Percentiles rank a stretch among this genome's conserved stretches.
Conservation (phyloP, 1,140 invertebrate genomes). For the Eupeodes corollae region DNA sequence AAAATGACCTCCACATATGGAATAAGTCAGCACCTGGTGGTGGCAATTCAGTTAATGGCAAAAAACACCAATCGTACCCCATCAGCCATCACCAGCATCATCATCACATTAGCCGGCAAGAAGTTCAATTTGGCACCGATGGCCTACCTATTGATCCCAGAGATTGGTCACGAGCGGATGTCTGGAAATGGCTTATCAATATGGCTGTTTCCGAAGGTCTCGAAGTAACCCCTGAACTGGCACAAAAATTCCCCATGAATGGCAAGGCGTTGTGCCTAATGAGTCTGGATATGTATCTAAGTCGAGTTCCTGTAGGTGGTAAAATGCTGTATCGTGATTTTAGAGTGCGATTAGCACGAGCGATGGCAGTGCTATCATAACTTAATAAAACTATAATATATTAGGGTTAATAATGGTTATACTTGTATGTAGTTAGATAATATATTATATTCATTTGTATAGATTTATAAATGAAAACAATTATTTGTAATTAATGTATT, state of each 20-base stretch:
- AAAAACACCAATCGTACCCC: too few relatives aligned
- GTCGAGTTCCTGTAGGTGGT: slow-evolving; percentile 54
- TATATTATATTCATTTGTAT: too few relatives aligned
- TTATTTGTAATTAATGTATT: too few relatives aligned
- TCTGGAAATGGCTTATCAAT: slow-evolving; percentile 49
- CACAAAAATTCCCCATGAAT: slow-evolving; percentile 59
- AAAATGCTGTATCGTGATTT: slow-evolving; percentile 49
- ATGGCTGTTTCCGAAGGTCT: slow-evolving; percentile 49
- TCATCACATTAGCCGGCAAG: slow-evolving; percentile 12
- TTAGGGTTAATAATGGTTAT: too few relatives aligned
- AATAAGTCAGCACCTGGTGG: slow-evolving; percentile 2
- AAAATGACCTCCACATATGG: slow-evolving; percentile 18
- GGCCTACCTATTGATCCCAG: slow-evolving; percentile 50
- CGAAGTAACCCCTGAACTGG: slow-evolving; percentile 39
- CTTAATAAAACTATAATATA: too few relatives aligned
- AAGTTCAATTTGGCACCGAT: slow-evolving; percentile 27
- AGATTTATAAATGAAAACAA: too few relatives aligned
- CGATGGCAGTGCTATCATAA: slow-evolving; percentile 28
- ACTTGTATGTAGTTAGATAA: too few relatives aligned
- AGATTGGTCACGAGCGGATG: slow-evolving; percentile 54
- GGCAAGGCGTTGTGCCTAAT: slow-evolving; percentile 66
- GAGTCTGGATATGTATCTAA: slow-evolving; percentile 59
- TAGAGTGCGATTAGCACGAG: slow-evolving; percentile 30
- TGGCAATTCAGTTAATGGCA: too few relatives aligned
- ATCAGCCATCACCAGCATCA: background rate